phyloP scores from a whole-genome alignment of 2,797 vertebrate genomes.

The Pogonophryne albipinna region DNA sequence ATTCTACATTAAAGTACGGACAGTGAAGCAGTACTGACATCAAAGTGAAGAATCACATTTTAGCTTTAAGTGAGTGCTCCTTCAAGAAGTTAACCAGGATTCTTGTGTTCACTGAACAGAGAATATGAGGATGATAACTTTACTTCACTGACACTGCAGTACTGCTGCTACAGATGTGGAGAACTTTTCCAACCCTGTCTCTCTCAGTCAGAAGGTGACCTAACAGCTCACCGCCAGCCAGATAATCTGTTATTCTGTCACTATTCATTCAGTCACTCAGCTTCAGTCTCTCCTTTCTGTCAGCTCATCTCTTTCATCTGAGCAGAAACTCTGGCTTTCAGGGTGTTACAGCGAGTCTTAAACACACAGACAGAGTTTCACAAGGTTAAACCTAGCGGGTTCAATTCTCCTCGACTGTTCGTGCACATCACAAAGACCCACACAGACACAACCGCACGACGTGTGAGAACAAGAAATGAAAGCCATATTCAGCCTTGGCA shows the following conservation, averaged over 20 bases:
- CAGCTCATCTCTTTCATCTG: constrained; percentile 46
- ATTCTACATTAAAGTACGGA: not conserved
- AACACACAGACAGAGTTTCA: constrained; percentile 46
- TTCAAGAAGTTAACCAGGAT: not conserved
- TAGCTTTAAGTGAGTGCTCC: not conserved
- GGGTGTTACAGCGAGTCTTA: constrained; percentile 23
- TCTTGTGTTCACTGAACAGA: not conserved
- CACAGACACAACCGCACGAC: constrained; percentile 3
- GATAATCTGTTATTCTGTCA: constrained; percentile 32
- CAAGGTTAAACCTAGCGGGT: constrained; percentile 65
- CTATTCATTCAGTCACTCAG: constrained; percentile 23
- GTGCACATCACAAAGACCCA: constrained; percentile 25
- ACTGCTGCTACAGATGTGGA: not conserved
- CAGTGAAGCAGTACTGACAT: not conserved
- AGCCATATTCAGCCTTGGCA: constrained; percentile 48
- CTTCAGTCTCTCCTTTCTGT: constrained; percentile 26
- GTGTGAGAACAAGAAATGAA: constrained; percentile 42
- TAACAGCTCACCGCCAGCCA: constrained; percentile 8
- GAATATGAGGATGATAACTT: constrained; percentile 1
- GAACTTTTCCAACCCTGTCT: constrained; percentile 17
- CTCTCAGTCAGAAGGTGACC: constrained; percentile 39
- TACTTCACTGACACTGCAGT: constrained; percentile 9
- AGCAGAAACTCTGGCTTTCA: constrained; percentile 36
- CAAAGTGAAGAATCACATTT: not conserved
- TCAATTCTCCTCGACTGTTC: constrained; percentile 50